Evolutionary conservation across 2,888 invertebrate species (phyloP).

Genomic region (Lasius fuliginosus): DNA sequence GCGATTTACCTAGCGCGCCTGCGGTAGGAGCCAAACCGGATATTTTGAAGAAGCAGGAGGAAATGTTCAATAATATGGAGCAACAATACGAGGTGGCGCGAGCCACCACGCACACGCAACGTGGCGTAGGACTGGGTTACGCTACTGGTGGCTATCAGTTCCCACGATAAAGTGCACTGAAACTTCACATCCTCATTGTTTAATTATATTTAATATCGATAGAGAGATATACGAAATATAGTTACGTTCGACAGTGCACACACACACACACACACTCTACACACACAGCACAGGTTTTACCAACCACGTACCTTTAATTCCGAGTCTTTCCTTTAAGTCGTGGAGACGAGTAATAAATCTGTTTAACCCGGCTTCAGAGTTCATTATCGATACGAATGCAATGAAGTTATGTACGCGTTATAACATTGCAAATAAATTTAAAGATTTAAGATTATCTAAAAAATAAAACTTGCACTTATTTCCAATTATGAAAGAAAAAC

Average conservation of each 20-base stretch:
- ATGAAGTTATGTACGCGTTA: slow-evolving; percentile 67
- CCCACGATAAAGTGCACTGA: slow-evolving; percentile 84
- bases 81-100: slow-evolving; percentile 98
- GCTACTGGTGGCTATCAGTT: slow-evolving; percentile 88
- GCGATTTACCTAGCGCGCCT: slow-evolving; percentile 84
- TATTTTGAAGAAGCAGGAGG: slow-evolving; percentile 91
- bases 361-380: slow-evolving; percentile 18
- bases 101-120: slow-evolving; percentile 98
- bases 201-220: slow-evolving; percentile 57
- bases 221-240: slow-evolving; percentile 18
- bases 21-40: slow-evolving; percentile 87
- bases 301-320: slow-evolving; percentile 54
- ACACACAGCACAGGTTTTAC: background rate
- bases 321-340: slow-evolving; percentile 33
- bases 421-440: slow-evolving; percentile 72
- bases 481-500: background rate
- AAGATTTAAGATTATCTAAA: slow-evolving; percentile 55
- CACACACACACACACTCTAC: background rate
- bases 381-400: slow-evolving; percentile 41
- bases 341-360: background rate
- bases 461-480: background rate
- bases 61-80: slow-evolving; percentile 97
- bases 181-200: slow-evolving; percentile 38
- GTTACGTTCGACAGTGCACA: slow-evolving; percentile 27
- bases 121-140: slow-evolving; percentile 95